A percentile compares a stretch with the other conserved stretches of the same genome.
phyloP scores from a whole-genome alignment of 2,113 vertebrate genomes.

The Nothoprocta pentlandii region DNA sequence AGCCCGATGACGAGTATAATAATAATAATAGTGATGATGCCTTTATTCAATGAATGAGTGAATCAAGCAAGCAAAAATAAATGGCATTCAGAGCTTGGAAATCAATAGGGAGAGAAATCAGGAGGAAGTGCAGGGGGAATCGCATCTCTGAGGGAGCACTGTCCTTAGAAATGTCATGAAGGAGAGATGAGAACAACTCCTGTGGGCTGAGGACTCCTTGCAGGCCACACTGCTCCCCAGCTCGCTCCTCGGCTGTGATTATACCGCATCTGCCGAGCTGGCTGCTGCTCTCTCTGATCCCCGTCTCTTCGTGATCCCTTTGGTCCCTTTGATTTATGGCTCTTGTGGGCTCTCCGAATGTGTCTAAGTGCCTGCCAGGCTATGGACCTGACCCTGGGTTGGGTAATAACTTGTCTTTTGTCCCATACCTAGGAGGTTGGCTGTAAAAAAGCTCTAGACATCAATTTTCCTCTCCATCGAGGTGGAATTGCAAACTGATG shows the following conservation, averaged over 20 bases:
- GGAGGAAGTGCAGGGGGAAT: conserved; percentile 29
- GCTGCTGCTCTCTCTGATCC: neutral
- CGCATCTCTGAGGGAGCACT: neutral
- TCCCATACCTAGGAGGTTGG: conserved; percentile 62
- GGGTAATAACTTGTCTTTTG: conserved; percentile 72
- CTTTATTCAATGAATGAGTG: conserved; percentile 76
- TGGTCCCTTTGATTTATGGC: conserved; percentile 54
- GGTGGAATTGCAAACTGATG: conserved; percentile 62
- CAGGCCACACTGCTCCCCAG: fast-evolving
- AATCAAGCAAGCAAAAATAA: conserved; percentile 74
- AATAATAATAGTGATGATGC: conserved; percentile 78
- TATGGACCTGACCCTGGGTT: conserved; percentile 61
- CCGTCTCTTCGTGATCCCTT: conserved; percentile 23
- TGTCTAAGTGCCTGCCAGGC: conserved; percentile 48
- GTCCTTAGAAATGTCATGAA: neutral
- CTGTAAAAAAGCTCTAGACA: conserved; percentile 63
- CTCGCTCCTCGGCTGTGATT: neutral
- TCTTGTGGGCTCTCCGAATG: conserved; percentile 44
- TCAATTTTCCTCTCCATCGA: conserved; percentile 52
- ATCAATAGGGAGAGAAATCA: conserved; percentile 52
- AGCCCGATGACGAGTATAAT: conserved; percentile 52
- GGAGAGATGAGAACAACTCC: conserved; percentile 7
- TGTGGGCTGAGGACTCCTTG: neutral
- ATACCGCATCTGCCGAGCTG: neutral
- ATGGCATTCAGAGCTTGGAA: conserved; percentile 60